Conservation (phyloP, 2,797 vertebrate species). For the Aplochiton taeniatus region DNA sequence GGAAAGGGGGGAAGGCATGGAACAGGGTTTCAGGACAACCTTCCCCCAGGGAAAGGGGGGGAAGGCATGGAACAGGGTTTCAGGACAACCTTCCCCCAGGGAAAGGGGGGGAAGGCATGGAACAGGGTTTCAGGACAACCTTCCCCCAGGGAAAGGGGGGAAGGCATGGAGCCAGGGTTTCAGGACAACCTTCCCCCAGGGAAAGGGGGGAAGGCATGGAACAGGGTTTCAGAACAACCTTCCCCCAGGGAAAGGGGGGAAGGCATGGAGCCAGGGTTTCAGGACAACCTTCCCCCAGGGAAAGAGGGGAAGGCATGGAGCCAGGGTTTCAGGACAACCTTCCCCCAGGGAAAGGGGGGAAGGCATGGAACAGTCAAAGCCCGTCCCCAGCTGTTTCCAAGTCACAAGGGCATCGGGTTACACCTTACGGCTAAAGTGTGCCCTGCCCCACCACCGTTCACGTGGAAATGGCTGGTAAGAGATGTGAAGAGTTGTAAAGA, state of each 20-base stretch:
- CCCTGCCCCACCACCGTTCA: constrained; percentile 5
- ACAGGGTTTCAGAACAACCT: too few species aligned
- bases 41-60: background rate
- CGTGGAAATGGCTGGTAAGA: background rate
- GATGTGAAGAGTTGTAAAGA: constrained; percentile 9
- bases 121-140: too few species aligned
- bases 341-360: background rate
- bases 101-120: background rate
- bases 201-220: background rate
- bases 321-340: too few species aligned
- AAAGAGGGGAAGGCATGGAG: background rate
- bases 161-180: background rate
- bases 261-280: background rate
- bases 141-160: background rate
- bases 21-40: too few species aligned
- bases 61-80: background rate
- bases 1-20: background rate
- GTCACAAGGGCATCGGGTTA: constrained; percentile 6
- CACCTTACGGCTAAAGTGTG: constrained; percentile 9
- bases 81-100: background rate
- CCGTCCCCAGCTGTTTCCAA: constrained; percentile 5
- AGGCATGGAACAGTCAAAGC: background rate
- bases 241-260: background rate
- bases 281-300: background rate
- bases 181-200: background rate